Base-by-base conservation (phyloP, 2,888 invertebrate species). In the Xiphydria camelus region DNA sequence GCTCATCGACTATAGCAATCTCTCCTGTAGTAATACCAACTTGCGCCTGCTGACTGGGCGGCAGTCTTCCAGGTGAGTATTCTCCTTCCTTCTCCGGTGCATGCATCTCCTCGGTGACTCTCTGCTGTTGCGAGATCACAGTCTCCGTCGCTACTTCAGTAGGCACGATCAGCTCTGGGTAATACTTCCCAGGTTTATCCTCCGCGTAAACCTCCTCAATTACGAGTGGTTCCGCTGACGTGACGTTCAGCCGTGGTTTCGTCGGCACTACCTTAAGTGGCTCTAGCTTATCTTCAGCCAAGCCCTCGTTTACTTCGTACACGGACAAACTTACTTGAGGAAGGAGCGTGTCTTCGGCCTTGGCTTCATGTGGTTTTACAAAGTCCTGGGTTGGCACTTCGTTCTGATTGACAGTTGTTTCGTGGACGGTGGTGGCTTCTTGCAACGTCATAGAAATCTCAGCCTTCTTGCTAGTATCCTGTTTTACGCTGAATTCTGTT, bases 101-200 rank as follows among this genome's bases (percentile, higher is more conserved):
- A 59, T 84, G 73, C 57, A 82, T 83, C 65, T 84, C 82, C 73
- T 84, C 81, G 10, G 85, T 85, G 3, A 83, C 73, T 32, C 85
- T 70, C 69, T 86, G 84, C 65, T 83, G 85, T 53, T 86, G 86
- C 7, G 86, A 78, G 20, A 85, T 77, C 0, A 89, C 73, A 45
- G 82, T 80, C 69, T 83, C 79, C 17, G 80, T 82, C 3, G 89
- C 90, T 6, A 83, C 80, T 81, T 90, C 89, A 2, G 89, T 89
- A 0, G 89, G 86, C 2, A 89, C 89, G 64, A 89, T 86, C 37
- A 87, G 73, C 74, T 89, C 88, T 2, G 89, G 89, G 66, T 88
- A 84, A 66, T 88, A 88, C 76, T 89, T 89, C 9, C 85, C 86
- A 5, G 88, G 86, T 68, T 86, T 87, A 46, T 84, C 83, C 76